These are phyloP conservation scores for Habroteleia sp. DNA, from an alignment of 2,888 invertebrate species.

Conservation along the genomic window DNA sequence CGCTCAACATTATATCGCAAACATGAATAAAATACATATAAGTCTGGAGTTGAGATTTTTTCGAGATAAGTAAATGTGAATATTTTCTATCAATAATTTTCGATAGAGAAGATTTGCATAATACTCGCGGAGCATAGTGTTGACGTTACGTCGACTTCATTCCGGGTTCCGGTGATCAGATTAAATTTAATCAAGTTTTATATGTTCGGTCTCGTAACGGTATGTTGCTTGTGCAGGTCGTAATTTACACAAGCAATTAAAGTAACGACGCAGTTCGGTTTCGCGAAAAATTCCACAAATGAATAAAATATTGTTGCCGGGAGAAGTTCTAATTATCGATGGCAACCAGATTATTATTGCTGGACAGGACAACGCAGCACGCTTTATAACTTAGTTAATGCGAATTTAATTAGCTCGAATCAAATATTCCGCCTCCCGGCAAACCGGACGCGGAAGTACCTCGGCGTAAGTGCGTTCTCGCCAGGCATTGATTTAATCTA, in stretches of 20 bases:
- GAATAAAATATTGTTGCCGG: slow-evolving; percentile 23
- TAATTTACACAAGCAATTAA: slow-evolving; percentile 29
- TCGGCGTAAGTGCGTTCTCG: slow-evolving; percentile 56
- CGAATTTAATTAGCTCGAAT: slow-evolving; percentile 59
- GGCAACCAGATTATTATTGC: slow-evolving; percentile 46
- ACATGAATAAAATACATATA: no score
- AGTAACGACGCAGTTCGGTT: slow-evolving; percentile 28
- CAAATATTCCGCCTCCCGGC: slow-evolving; percentile 57
- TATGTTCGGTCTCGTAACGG: slow-evolving; percentile 20
- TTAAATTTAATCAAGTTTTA: slow-evolving; percentile 29
- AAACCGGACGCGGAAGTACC: slow-evolving; percentile 59
- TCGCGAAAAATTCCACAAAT: slow-evolving; percentile 18
- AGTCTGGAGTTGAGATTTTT: no score
- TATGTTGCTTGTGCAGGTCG: slow-evolving; percentile 20
- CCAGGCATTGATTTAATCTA: slow-evolving; percentile 60
- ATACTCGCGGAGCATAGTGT: neutral
- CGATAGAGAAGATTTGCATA: slow-evolving; percentile 3
- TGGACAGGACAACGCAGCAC: slow-evolving; percentile 36
- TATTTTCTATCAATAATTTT: neutral
- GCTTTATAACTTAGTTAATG: slow-evolving; percentile 58
- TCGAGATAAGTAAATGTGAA: neutral
- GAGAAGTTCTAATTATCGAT: slow-evolving; percentile 50
- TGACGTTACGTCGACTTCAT: slow-evolving; percentile 4
- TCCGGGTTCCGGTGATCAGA: slow-evolving; percentile 13
- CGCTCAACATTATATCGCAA: no score